Base-by-base conservation (phyloP, 2,113 vertebrate genomes). In the Boulengeromyrus knoepffleri region DNA sequence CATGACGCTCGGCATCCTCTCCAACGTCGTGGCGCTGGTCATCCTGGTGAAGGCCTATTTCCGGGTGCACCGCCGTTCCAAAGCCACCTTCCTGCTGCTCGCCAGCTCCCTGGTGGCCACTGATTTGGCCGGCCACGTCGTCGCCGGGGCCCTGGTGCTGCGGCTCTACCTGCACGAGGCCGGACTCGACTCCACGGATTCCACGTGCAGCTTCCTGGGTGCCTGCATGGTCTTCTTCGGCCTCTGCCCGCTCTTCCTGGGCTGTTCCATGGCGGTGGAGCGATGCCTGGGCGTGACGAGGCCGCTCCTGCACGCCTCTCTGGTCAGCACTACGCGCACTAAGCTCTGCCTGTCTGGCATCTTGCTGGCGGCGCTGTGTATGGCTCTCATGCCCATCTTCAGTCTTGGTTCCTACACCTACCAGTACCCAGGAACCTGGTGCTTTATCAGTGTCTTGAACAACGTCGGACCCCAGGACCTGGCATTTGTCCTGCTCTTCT, bases 161-260 rank as follows among this genome's bases (percentile, higher is more conserved):
- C 91, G 94, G 56, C 96, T 97, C 27, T 97, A 98, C 88, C 90
- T 96, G 21, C 92, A 89, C 0, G 94, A 93, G 90, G 93, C 92
- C 3, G 92, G 89, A 6, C 92, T 89, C 3, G 88, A 92, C 70
- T 92, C 94, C 0, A 89, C 95, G 0, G 96, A 96, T 3, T 92
- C 93, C 2, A 92, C 97, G 91, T 98, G 97, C 92, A 95, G 97
- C 92, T 97, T 98, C 90, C 94, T 98, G 70, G 97, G 97, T 0
- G 97, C 96, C 66, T 96, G 97, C 92, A 97, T 98, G 97, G 97
- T 98, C 17, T 98, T 98, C 90, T 98, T 98, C 0, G 97, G 97
- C 66, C 95, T 98, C 56, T 98, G 97, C 89, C 97, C 97, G 0
- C 96, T 98, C 66, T 96, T 98, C 86, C 95, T 98, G 92, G 97